Conservation (phyloP, 2,888 invertebrate species). For the Andrena dorsata region DNA sequence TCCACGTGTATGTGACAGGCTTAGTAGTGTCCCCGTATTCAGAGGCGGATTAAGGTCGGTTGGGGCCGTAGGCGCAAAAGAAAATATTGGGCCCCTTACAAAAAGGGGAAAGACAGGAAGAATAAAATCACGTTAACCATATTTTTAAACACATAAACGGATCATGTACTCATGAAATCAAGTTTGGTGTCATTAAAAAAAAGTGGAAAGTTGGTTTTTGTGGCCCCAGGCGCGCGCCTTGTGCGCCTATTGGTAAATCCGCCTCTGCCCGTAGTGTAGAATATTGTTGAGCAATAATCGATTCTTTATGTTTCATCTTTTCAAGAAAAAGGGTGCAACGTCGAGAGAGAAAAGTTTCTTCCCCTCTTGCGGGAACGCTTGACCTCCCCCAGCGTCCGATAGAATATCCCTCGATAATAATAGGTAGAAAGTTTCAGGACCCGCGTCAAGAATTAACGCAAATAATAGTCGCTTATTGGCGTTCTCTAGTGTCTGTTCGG, state of each 20-base stretch:
- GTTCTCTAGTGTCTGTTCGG: constrained; percentile 54
- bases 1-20: no score
- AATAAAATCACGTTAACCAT: no score
- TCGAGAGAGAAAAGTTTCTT: constrained; percentile 1
- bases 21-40: background rate
- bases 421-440: constrained; percentile 55
- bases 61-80: no score
- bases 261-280: background rate
- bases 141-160: no score
- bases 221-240: no score
- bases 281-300: background rate
- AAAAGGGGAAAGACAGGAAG: no score
- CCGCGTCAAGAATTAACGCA: constrained; percentile 62
- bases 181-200: no score
- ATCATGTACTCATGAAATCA: no score
- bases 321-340: background rate
- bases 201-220: no score
- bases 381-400: background rate
- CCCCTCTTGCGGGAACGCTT: background rate
- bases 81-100: no score
- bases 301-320: background rate
- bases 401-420: constrained; percentile 29
- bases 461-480: constrained; percentile 72
- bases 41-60: no score
- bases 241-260: no score